Base-by-base conservation (phyloP, 2,888 invertebrate genomes). In the Dynastes tityus region DNA sequence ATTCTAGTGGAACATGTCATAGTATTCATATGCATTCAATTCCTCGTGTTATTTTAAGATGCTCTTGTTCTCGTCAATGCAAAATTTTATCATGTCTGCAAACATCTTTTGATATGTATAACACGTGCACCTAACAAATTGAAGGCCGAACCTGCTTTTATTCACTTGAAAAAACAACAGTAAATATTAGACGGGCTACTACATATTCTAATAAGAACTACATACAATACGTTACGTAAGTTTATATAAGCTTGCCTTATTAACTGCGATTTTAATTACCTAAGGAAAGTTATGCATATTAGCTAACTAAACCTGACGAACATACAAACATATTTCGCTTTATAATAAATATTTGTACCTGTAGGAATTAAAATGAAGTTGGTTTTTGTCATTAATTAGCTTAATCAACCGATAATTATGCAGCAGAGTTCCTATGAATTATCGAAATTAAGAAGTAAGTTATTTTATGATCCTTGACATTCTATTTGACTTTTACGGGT, bases 381-480 rank as follows among this genome's bases (percentile, higher is more conserved):
- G 40, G n/a, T 65, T 16, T 65, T 40, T 37, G 5, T 37, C 32
- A 37, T 11, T 45, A 45, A 45, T 45, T 8, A 1, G 11, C 8
- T 45, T 45, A 45, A 45, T 45, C 45, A 45, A 45, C 11, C 45
- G 45, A 45, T 45, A 45, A 45, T 45, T 11, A 2, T 8, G 11
- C 45, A 11, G 45, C 32, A 37, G 8, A 8, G 45, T 45, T 45
- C 45, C 11, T 8, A 45, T 45, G 8, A 45, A 45, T 45, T 45
- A 45, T 45, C 2, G 6, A 11, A 45, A 45, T 45, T 45, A 45
- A 45, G 1, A 22, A 37, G 5, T 5, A 5, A 5, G 32, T 37
- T 45, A 45, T 55, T 6, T 55, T n/a, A 55, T 22, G 55, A 55
- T n/a, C 55, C 55, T 65, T 65, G 65, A 65, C 40, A 32, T 65